phyloP scores from a whole-genome alignment of 30 jellyfish, hydroid and myxozoan genomes.

The Sanderia malayensis region DNA sequence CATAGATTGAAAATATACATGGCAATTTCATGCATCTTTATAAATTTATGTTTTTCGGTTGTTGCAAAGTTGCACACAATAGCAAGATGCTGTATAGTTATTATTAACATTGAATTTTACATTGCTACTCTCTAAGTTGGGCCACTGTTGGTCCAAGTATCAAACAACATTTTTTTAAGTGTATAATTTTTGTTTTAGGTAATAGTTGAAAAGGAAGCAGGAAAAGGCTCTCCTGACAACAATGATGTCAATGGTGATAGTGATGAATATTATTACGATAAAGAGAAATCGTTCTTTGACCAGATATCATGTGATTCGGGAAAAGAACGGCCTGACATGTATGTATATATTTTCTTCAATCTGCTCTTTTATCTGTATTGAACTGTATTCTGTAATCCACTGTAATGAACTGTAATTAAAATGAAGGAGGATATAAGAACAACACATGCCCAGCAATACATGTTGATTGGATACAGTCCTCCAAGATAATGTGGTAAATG shows the following conservation, averaged over 20 bases:
- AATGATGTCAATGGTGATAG: slow-evolving; percentile 51
- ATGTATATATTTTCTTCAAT: not conserved
- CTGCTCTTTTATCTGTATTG: not conserved
- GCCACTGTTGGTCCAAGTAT: too few species aligned
- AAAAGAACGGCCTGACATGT: slow-evolving; percentile 37
- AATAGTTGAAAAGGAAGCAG: slow-evolving; percentile 55
- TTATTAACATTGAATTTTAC: too few species aligned
- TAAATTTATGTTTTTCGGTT: too few species aligned
- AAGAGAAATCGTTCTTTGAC: slow-evolving; percentile 90
- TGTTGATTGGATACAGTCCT: slow-evolving; percentile 65
- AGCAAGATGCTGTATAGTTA: too few species aligned
- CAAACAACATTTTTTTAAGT: too few species aligned
- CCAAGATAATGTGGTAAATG: slow-evolving; percentile 33
- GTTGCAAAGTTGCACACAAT: too few species aligned
- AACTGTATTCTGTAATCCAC: too few species aligned
- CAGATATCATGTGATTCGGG: slow-evolving; percentile 94
- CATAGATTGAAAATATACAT: too few species aligned
- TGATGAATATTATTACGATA: slow-evolving; percentile 79
- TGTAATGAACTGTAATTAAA: too few species aligned
- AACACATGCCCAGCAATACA: slow-evolving; percentile 8
- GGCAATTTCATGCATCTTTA: too few species aligned
- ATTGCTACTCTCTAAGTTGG: too few species aligned
- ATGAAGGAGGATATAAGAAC: slow-evolving; percentile 66
- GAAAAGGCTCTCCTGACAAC: slow-evolving; percentile 45
- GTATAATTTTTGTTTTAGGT: slow-evolving; percentile 58